Evolutionary conservation across 2,888 invertebrate genomes (phyloP), one percentile per base, ranked within the genome.

Genomic region (Himalopsyche anomala): DNA sequence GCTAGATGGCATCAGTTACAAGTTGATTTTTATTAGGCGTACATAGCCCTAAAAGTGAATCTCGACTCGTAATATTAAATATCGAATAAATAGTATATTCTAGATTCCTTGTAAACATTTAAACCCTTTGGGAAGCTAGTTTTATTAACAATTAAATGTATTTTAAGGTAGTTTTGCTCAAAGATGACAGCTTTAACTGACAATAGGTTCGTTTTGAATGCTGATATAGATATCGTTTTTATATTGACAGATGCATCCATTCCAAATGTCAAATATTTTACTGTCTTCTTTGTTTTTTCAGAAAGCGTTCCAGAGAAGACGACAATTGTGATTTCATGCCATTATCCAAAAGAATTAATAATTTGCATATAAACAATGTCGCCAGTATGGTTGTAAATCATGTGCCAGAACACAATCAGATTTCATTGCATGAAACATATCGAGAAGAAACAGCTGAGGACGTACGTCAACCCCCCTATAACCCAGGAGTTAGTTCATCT

Each of bases 291-390:
- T 83, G 86, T 85, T 88, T 85, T 92, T 93, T 86, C 91, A 97
- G 97, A 90, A 97, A 97, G 94, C 94, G 97, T 89, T 94, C 95
- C 82, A 94, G 96, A 87, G 95, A 95, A 90, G 96, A 97, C 90
- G 97, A 97, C 89, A 93, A 94, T 56, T 94, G 94, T 90, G 97
- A 97, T 90, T 97, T 97, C 90, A 96, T 96, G 94, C 98, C 98
- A 84, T 92, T 98, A 84, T 97, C 97, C 17, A 98, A 98, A 91
- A 94, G 98, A 90, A 98, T 98, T 89, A 98, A 98, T 91, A 97
- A 97, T 92, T 94, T 98, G 83, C 97, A 97, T 90, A 95, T 97
- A 89, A 96, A 96, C 90, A 94, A 94, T 90, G 94, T 87, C 36
- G 81, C 80, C 17, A 86, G 54, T 38, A 85, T 86, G 84, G 80